Evolutionary conservation across 2,888 invertebrate species (phyloP).

Genomic region (Lochmaea crataegi): DNA sequence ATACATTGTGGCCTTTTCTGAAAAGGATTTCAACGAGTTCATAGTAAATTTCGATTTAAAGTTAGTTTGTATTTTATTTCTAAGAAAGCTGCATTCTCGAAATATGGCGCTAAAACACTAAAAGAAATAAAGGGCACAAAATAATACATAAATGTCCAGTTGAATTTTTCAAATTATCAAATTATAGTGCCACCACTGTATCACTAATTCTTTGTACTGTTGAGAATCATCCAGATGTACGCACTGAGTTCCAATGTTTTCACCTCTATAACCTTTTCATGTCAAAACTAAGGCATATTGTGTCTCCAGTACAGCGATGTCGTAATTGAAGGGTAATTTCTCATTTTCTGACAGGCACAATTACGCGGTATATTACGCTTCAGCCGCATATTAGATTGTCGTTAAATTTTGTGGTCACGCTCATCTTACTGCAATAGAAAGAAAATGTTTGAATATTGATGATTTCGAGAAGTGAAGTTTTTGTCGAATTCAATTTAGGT

Average conservation of each 20-base stretch:
- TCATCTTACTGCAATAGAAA: not conserved
- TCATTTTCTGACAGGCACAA: conserved; percentile 30
- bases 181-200: not conserved
- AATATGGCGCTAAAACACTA: too few relatives aligned
- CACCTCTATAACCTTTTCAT: conserved; percentile 43
- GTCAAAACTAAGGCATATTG: conserved; percentile 15
- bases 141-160: not conserved
- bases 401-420: conserved; percentile 20
- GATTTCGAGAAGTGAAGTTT: too few relatives aligned
- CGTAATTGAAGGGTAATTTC: conserved; percentile 29
- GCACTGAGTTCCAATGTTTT: conserved; percentile 55
- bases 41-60: too few relatives aligned
- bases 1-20: too few relatives aligned
- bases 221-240: conserved; percentile 56
- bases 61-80: too few relatives aligned
- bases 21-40: too few relatives aligned
- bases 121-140: too few relatives aligned
- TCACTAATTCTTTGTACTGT: conserved; percentile 36
- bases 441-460: too few relatives aligned
- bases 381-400: conserved; percentile 12
- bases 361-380: conserved; percentile 25
- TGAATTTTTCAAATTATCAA: not conserved
- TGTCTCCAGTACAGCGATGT: conserved; percentile 19
- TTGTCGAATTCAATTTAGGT: too few relatives aligned
- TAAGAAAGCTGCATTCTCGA: too few relatives aligned